Percentiles rank a stretch among this genome's conserved stretches.
Conservation (phyloP, 2,113 vertebrate genomes). For the Epinephelus fuscoguttatus region DNA sequence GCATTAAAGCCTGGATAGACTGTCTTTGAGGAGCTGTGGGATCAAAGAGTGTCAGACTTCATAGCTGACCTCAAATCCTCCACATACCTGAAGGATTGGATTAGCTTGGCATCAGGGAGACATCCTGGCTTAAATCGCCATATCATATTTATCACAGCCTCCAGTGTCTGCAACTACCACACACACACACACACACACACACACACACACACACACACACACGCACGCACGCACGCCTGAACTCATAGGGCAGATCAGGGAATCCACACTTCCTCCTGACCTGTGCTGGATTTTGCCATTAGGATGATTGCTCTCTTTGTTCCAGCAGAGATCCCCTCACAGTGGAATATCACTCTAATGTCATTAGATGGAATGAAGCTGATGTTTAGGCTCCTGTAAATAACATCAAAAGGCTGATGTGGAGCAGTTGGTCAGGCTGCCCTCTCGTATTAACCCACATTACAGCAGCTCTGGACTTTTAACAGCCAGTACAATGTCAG, state of each 20-base stretch:
- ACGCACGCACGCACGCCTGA: neutral
- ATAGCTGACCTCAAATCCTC: slow-evolving; percentile 41
- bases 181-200: neutral
- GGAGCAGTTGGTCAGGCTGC: slow-evolving; percentile 21
- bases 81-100: slow-evolving; percentile 44
- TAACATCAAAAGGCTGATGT: slow-evolving; percentile 32
- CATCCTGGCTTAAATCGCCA: neutral
- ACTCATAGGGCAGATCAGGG: neutral
- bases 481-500: neutral
- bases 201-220: neutral
- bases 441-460: slow-evolving; percentile 14
- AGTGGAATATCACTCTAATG: slow-evolving; percentile 30
- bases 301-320: slow-evolving; percentile 43
- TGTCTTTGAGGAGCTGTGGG: slow-evolving; percentile 13
- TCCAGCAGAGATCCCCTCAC: neutral
- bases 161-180: neutral
- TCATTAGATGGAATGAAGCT: slow-evolving; percentile 32
- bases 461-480: slow-evolving; percentile 2
- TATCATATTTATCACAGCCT: neutral
- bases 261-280: slow-evolving; percentile 1
- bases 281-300: slow-evolving; percentile 40
- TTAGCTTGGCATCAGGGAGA: slow-evolving; percentile 18
- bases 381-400: slow-evolving; percentile 40
- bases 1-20: slow-evolving; percentile 10
- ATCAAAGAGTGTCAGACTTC: slow-evolving; percentile 41